Percentiles rank a stretch among this genome's conserved stretches.
These are phyloP conservation scores for Mesorhabditis sp. DNA, from an alignment of 2,888 invertebrate species.

Conservation along the genomic window DNA sequence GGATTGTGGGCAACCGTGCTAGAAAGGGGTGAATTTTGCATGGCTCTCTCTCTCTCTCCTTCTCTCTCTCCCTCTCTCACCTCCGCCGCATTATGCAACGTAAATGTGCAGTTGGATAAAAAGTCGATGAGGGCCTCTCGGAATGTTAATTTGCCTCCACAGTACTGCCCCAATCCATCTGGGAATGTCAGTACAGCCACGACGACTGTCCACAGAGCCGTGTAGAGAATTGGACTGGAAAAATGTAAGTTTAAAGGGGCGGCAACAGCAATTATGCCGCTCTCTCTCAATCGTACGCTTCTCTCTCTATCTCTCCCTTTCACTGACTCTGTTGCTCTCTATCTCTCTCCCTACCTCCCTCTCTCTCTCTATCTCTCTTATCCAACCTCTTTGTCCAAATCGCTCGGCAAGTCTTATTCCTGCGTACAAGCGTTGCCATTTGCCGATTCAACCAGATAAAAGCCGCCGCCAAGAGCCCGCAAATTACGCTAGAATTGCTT, in stretches of 20 bases:
- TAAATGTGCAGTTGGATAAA: constrained; percentile 42
- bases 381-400: constrained; percentile 37
- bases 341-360: background rate
- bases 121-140: constrained; percentile 41
- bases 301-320: background rate
- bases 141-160: constrained; percentile 60
- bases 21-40: background rate
- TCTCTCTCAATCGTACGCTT: constrained; percentile 8
- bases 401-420: constrained; percentile 30
- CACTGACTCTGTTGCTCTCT: background rate
- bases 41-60: too few relatives aligned
- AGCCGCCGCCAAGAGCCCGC: constrained; percentile 39
- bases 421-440: constrained; percentile 21
- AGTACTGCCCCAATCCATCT: constrained; percentile 81
- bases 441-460: constrained; percentile 39
- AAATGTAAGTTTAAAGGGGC: background rate
- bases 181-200: constrained; percentile 74
- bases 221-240: constrained; percentile 31
- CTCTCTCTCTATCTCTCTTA: background rate
- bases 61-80: background rate
- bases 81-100: constrained; percentile 21
- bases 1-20: constrained; percentile 28
- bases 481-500: constrained; percentile 27
- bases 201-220: constrained; percentile 22
- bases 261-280: background rate